Evolutionary conservation across 2,113 vertebrate species (phyloP), one percentile per base, ranked within the genome.

Genomic region (Verasper variegatus): DNA sequence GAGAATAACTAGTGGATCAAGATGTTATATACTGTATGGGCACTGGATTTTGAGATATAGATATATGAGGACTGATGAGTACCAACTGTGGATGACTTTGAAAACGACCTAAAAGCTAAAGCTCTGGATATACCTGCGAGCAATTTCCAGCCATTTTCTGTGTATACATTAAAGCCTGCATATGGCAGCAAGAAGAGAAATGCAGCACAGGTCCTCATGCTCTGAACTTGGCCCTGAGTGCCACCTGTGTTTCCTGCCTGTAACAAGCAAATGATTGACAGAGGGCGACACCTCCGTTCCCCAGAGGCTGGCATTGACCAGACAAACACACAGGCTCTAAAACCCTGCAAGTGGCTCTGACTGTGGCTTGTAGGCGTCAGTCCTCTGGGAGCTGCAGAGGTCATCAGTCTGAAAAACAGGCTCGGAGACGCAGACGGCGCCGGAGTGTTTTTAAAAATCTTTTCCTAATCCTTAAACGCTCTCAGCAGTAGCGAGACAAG

Each of bases 331-430:
- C 54, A 24, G 51, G 63, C 86, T 88, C 68, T 81, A 80, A 87
- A 82, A 81, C 83, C 71, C 64, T 60, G 45, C 89, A 87, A 89
- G 82, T 88, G 91, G 77, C 82, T 89, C 69, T 76, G 76, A 84
- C 76, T 85, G 80, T 40, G 27, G 65, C 68, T 57, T 71, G 80
- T 26, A 74, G 69, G 76, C 65, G 59, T 69, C 55, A 5, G 61
- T 47, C 83, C 85, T 47, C 54, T 71, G 83, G 85, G 85, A 82
- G 61, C 69, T 49, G 71, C 52, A 27, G 84, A 87, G 87, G 86
- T 86, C 89, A 79, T 49, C 23, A 52, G 71, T 84, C 60, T 67
- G 71, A 79, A 81, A 49, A 64, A 4, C 42, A 7, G 31, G 76
- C 74, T 76, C 11, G 3, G 42, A 27, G 63, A 37, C 67, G 31